A percentile compares a stretch with the other conserved stretches of the same genome.
These are phyloP conservation scores for Melanogrammus aeglefinus DNA, from an alignment of 2,797 vertebrate species.

Conservation along the genomic window DNA sequence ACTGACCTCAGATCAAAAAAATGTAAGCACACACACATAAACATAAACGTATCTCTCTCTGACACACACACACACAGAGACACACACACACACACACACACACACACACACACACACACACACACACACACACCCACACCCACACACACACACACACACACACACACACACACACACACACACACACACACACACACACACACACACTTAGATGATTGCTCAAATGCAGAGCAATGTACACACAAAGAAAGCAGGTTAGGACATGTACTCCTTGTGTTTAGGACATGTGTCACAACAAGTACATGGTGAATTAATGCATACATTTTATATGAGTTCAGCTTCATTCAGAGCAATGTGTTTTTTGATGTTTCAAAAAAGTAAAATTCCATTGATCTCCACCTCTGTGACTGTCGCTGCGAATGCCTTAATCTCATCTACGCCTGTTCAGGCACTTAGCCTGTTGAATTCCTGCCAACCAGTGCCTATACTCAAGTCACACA, in stretches of 20 bases:
- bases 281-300: background rate
- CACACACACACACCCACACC: background rate
- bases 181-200: too few species aligned
- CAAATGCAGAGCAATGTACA: background rate
- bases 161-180: background rate
- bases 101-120: background rate
- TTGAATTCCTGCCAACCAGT: background rate
- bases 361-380: background rate
- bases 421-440: background rate
- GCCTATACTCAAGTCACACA: background rate
- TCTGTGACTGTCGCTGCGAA: background rate
- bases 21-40: background rate
- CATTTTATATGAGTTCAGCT: background rate
- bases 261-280: background rate
- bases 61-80: background rate
- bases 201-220: background rate
- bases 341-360: background rate
- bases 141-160: background rate
- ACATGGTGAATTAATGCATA: background rate
- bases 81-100: background rate
- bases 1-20: background rate
- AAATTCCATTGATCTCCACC: background rate
- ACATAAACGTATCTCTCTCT: background rate
- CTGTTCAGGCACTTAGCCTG: conserved; percentile 2
- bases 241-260: background rate